Evolutionary conservation across 2,113 vertebrate species (phyloP).

Genomic region (Triplophysa rosa): DNA sequence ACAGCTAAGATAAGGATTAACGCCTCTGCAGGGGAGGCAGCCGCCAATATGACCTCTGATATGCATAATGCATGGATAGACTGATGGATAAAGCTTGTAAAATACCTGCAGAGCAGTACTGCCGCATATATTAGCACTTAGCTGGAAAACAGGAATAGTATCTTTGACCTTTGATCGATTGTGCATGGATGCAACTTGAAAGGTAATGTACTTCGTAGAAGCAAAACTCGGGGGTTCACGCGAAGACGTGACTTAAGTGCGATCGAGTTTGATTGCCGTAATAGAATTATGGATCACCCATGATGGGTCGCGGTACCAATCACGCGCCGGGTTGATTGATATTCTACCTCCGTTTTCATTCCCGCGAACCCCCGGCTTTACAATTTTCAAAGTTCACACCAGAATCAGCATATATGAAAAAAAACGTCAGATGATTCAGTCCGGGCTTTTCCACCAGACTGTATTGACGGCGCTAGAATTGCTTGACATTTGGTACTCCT

Average conservation of each 20-base stretch:
- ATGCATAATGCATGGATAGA: conserved; percentile 59
- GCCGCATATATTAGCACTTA: conserved; percentile 52
- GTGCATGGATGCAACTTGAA: conserved; percentile 47
- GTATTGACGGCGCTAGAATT: conserved; percentile 44
- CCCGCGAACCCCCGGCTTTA: neutral
- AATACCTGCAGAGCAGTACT: conserved; percentile 53
- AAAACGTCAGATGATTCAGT: conserved; percentile 3
- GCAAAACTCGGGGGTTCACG: conserved; percentile 36
- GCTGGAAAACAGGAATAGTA: conserved; percentile 51
- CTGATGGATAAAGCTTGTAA: conserved; percentile 55
- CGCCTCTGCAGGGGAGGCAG: conserved; percentile 44
- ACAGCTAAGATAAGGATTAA: conserved; percentile 62
- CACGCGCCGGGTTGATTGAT: neutral
- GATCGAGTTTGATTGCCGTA: conserved; percentile 45
- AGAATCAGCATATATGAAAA: conserved; percentile 30
- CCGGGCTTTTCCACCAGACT: conserved; percentile 44
- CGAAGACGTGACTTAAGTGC: conserved; percentile 47
- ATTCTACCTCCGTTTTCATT: conserved; percentile 17
- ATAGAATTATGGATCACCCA: conserved; percentile 45
- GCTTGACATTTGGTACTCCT: conserved; percentile 48
- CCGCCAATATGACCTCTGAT: conserved; percentile 55
- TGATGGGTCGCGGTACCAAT: conserved; percentile 27
- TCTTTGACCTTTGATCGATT: conserved; percentile 56
- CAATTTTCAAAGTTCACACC: neutral
- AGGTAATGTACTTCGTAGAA: conserved; percentile 41